Base-by-base conservation (phyloP, 2,888 invertebrate genomes). In the Sphaeridia pumilis region DNA sequence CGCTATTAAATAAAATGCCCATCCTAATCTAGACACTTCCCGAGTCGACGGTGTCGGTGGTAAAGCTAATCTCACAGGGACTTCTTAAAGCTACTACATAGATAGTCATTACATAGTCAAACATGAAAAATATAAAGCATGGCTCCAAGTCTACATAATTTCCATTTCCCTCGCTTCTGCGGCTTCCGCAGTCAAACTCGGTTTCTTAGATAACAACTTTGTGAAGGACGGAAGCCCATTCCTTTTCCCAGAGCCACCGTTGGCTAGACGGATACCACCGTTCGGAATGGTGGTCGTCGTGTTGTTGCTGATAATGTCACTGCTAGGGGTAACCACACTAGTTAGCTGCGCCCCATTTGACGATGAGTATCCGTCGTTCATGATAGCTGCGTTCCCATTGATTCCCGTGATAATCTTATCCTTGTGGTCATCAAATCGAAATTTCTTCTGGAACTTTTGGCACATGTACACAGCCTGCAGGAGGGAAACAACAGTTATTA, bases 101-200 rank as follows among this genome's bases (percentile, higher is more conserved):
- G n/a, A n/a, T n/a, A n/a, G n/a, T n/a, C n/a, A n/a, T n/a, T n/a
- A n/a, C n/a, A n/a, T n/a, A n/a, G n/a, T n/a, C n/a, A n/a, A n/a
- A n/a, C n/a, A n/a, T n/a, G n/a, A n/a, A n/a, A n/a, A n/a, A n/a
- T n/a, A n/a, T n/a, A n/a, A n/a, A n/a, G n/a, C n/a, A n/a, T n/a
- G n/a, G n/a, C n/a, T n/a, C n/a, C n/a, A n/a, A n/a, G n/a, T 36
- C 44, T 57, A 61, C 45, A 61, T 52, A 52, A 54, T 59, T 27
- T 61, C 61, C 41, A 61, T 28, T 46, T 59, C 59, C 26, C 59
- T 44, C 27, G 59, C 58, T 41, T 61, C 61, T 2, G 52, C 57
- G 46, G 59, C 59, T 26, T 61, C 61, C 26, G 58, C 55, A n/a
- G 61, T 58, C 51, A 61, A 45, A 5, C 54, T 57, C 3, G 59